Percentiles rank a stretch among this genome's conserved stretches.
Conservation (phyloP, 2,113 vertebrate genomes). For the Gracilinanus agilis region DNA sequence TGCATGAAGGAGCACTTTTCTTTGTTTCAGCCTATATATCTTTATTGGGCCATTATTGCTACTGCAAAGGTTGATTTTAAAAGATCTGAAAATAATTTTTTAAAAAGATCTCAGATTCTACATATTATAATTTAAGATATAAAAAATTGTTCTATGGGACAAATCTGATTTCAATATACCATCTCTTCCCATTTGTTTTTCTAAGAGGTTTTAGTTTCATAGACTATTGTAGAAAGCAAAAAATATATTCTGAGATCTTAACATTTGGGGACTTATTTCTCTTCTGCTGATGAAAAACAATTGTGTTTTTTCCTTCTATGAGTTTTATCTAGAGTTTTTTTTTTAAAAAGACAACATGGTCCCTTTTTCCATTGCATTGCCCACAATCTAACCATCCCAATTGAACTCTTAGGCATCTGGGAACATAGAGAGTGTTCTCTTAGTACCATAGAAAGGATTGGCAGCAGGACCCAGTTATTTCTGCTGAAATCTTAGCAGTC, state of each 20-base stretch:
- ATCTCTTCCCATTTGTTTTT: slow-evolving; percentile 6
- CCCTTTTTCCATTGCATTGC: not conserved
- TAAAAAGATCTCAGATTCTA: slow-evolving; percentile 14
- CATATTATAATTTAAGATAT: slow-evolving; percentile 48
- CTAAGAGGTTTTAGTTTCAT: not conserved
- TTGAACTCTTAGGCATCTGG: not conserved
- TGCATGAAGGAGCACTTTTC: slow-evolving; percentile 23
- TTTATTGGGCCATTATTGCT: slow-evolving; percentile 18
- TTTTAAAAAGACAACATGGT: not conserved
- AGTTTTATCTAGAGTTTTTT: slow-evolving; percentile 38
- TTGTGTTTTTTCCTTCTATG: slow-evolving; percentile 10
- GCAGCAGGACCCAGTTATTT: not conserved
- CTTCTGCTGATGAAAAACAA: slow-evolving; percentile 9
- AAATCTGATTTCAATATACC: not conserved
- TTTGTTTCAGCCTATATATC: not conserved
- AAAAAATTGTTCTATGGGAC: not conserved
- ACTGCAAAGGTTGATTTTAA: slow-evolving; percentile 13
- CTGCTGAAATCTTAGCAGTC: slow-evolving; percentile 25
- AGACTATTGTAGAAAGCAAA: not conserved
- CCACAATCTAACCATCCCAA: slow-evolving; percentile 12
- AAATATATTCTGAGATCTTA: not conserved
- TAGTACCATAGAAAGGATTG: not conserved
- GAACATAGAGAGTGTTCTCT: slow-evolving; percentile 9
- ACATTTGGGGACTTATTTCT: slow-evolving; percentile 21
- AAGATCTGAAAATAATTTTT: slow-evolving; percentile 22